phyloP scores from a whole-genome alignment of 2,888 invertebrate species.

The Mythimna loreyi region DNA sequence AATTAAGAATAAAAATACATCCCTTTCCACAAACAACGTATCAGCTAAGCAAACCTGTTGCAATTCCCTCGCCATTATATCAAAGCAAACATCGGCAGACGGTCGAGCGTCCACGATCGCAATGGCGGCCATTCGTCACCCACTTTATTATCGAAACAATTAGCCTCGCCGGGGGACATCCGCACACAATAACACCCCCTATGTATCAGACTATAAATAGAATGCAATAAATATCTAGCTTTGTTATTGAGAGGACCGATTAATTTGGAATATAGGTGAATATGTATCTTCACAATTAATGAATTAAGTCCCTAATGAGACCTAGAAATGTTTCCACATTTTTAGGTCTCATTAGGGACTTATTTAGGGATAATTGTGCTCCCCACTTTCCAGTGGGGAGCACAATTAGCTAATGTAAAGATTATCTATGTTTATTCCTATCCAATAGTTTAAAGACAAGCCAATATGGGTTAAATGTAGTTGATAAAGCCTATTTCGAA shows the following conservation, averaged over 20 bases:
- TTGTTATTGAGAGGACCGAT: slow-evolving; percentile 38
- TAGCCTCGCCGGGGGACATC: slow-evolving; percentile 66
- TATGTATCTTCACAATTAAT: not conserved
- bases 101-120: slow-evolving; percentile 25
- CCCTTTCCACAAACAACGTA: slow-evolving; percentile 3
- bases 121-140: slow-evolving; percentile 51
- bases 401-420: not conserved
- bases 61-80: slow-evolving; percentile 45
- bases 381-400: too few relatives aligned
- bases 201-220: slow-evolving; percentile 61
- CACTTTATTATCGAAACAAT: slow-evolving; percentile 70
- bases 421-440: too few relatives aligned
- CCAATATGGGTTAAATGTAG: too few relatives aligned
- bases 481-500: not conserved
- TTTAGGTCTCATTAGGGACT: too few relatives aligned
- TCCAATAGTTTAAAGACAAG: not conserved
- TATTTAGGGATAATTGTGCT: too few relatives aligned
- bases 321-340: too few relatives aligned
- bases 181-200: slow-evolving; percentile 64
- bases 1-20: slow-evolving; percentile 4
- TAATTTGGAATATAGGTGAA: not conserved
- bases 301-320: not conserved
- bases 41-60: slow-evolving; percentile 36
- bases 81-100: slow-evolving; percentile 29
- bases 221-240: slow-evolving; percentile 52